Evolutionary conservation across 2,888 invertebrate species (phyloP), one percentile per base, ranked within the genome.

Genomic region (Tanypteryx hageni): DNA sequence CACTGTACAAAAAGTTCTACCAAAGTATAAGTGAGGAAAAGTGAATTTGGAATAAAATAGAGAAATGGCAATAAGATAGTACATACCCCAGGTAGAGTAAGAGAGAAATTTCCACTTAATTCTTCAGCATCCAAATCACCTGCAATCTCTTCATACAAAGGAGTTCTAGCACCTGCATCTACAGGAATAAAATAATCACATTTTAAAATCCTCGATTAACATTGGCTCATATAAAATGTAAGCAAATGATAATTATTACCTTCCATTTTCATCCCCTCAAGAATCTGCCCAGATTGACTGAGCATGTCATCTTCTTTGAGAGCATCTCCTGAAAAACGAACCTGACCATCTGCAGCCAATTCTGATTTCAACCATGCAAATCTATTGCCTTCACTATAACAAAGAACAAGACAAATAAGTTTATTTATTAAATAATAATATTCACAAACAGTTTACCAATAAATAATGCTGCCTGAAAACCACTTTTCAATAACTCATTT

Each of bases 291-390:
- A 9, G 89, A 89, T 22, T 58, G 61, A 31, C n/a, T 89, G 68
- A 89, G 64, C n/a, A n/a, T 64, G 18, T 89, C 89, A 44, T n/a
- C 68, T n/a, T 64, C 64, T 44, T 89, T 64, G 61, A 44, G 31
- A 11, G 64, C 64, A 44, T 61, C 44, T 68, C 64, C 61, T 11
- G 64, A 11, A 68, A 89, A 89, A 11, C 3, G 89, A n/a, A 31
- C 31, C 11, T 68, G 64, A 44, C 89, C 89, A 64, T 89, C 89
- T 18, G 61, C 89, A 44, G 89, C 89, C 64, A 89, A 59, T 18
- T 89, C 89, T 0, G 89, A 89, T 64, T 89, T 64, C 31, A 89
- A 44, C 89, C 89, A 89, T 18, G 89, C 61, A 68, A 89, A 89
- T 10, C 64, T 89, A 56, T 44, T 89, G 13, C 89, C 89, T 64